These are phyloP conservation scores for Sphenopsis melanotis DNA, from an alignment of 2,797 vertebrate genomes.

Conservation along the genomic window DNA sequence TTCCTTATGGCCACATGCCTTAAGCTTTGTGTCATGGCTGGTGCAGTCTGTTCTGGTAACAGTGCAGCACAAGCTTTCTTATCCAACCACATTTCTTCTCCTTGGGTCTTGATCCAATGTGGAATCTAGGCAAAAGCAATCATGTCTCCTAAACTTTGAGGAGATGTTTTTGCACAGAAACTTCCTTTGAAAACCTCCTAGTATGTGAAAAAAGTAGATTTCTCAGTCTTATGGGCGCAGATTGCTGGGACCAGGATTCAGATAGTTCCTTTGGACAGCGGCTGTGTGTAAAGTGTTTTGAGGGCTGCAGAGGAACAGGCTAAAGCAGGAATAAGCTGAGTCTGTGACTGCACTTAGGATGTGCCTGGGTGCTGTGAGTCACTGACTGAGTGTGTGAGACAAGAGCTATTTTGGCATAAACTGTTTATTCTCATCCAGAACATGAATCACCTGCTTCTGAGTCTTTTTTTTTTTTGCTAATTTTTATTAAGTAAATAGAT, in stretches of 20 bases:
- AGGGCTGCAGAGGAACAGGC: not conserved
- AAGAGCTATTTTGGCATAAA: conserved; percentile 8
- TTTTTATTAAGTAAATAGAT: conserved; percentile 13
- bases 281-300: not conserved
- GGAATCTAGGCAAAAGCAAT: not conserved
- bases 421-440: conserved; percentile 4
- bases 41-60: not conserved
- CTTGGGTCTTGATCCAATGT: not conserved
- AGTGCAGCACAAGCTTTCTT: not conserved
- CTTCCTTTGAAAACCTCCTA: not conserved
- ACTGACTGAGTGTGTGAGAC: not conserved
- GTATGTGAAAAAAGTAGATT: not conserved
- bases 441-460: conserved; percentile 34
- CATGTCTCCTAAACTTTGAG: not conserved
- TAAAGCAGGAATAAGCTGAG: not conserved
- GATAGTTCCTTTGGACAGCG: not conserved
- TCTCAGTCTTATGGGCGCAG: not conserved
- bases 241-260: not conserved
- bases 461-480: not conserved
- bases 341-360: not conserved
- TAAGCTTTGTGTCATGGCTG: not conserved
- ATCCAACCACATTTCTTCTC: not conserved
- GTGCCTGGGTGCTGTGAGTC: conserved; percentile 4
- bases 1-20: not conserved
- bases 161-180: not conserved